Conservation (phyloP, 2,113 vertebrate species). For the Galeopterus variegatus region DNA sequence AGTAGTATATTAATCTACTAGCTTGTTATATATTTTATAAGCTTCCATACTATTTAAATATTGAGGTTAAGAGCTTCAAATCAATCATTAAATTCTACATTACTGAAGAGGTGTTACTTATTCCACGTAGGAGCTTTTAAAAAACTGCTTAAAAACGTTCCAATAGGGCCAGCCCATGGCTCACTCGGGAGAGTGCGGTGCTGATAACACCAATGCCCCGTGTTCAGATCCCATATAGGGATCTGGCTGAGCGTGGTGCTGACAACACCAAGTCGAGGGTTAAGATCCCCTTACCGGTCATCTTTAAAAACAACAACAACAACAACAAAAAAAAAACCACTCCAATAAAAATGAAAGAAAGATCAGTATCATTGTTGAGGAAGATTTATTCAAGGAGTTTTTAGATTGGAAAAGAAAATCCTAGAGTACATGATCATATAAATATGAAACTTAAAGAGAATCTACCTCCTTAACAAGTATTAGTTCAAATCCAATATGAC, state of each 20-base stretch:
- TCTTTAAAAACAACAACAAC: too few relatives aligned
- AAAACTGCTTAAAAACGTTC: neutral
- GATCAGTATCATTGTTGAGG: neutral
- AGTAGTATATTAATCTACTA: neutral
- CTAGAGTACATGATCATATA: neutral
- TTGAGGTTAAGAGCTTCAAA: neutral
- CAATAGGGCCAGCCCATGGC: too few relatives aligned
- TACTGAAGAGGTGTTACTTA: neutral
- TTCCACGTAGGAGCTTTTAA: neutral
- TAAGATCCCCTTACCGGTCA: too few relatives aligned
- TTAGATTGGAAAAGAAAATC: neutral
- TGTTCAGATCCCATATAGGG: too few relatives aligned
- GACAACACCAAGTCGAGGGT: too few relatives aligned
- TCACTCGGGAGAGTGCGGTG: too few relatives aligned
- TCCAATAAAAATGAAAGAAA: neutral
- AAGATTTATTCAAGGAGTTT: neutral
- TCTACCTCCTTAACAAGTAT: neutral
- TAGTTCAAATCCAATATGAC: constrained; percentile 2
- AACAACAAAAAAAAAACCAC: too few relatives aligned
- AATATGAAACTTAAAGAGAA: constrained; percentile 23
- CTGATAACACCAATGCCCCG: too few relatives aligned
- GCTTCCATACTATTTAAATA: neutral
- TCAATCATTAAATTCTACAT: neutral
- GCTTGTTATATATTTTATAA: neutral
- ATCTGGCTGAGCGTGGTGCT: too few relatives aligned